A percentile compares a stretch with the other conserved stretches of the same genome.
Conservation (phyloP, 2,113 vertebrate genomes). For the Anolis carolinensis region DNA sequence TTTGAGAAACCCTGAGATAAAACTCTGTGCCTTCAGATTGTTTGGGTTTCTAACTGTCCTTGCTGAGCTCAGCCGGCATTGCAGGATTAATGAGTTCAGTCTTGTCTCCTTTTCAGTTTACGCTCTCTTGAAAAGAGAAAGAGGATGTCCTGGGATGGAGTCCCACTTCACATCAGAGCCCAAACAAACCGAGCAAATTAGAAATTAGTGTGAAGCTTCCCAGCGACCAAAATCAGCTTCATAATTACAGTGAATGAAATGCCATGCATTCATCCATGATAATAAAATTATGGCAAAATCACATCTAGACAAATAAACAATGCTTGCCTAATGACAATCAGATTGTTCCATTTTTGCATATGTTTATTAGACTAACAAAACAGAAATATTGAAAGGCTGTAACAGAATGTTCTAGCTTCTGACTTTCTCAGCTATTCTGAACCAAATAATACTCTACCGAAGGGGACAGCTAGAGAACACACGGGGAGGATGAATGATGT, state of each 20-base stretch:
- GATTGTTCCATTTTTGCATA: background rate
- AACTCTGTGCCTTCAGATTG: constrained; percentile 4
- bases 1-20: background rate
- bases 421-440: too few species aligned
- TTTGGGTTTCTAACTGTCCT: constrained; percentile 34
- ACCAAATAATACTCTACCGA: too few species aligned
- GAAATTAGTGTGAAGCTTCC: background rate
- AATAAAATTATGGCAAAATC: background rate
- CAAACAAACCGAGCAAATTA: constrained; percentile 9
- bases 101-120: constrained; percentile 20
- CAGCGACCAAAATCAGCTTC: background rate
- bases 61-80: constrained; percentile 35
- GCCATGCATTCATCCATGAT: background rate
- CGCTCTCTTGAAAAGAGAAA: background rate
- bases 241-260: background rate
- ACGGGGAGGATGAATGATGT: too few species aligned
- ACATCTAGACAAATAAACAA: background rate
- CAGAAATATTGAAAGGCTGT: background rate
- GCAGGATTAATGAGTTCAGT: constrained; percentile 27
- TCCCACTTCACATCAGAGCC: background rate
- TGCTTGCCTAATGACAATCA: background rate
- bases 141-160: background rate
- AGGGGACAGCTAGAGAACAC: too few species aligned
- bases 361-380: background rate
- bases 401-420: too few species aligned